These are phyloP conservation scores for Ictidomys tridecemlineatus DNA, from an alignment of 2,113 vertebrate genomes.

Conservation along the genomic window DNA sequence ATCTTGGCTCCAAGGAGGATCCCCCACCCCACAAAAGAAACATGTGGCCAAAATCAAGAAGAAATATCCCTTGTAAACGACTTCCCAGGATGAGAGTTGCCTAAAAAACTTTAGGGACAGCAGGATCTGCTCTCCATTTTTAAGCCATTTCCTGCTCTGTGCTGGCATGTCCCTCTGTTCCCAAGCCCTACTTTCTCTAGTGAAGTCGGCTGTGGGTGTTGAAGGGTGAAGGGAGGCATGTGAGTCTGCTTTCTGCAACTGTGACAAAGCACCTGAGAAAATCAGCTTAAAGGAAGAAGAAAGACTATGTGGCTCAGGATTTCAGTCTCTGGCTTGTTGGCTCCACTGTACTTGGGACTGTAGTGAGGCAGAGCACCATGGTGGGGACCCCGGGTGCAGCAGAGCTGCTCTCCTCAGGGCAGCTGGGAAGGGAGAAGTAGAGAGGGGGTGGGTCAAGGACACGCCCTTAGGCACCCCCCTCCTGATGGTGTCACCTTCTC, in stretches of 20 bases:
- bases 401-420: not conserved
- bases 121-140: not conserved
- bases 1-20: not conserved
- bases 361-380: no score
- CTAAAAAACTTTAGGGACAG: not conserved
- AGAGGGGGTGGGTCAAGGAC: not conserved
- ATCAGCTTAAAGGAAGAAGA: not conserved
- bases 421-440: not conserved
- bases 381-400: not conserved
- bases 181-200: not conserved
- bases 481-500: not conserved
- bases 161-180: not conserved
- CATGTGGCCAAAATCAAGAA: not conserved
- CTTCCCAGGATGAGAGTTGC: not conserved
- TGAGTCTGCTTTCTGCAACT: not conserved
- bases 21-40: no score
- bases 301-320: not conserved
- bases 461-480: not conserved
- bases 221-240: not conserved
- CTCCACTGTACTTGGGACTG: no score
- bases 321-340: not conserved
- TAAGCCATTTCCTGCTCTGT: not conserved
- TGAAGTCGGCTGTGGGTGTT: not conserved
- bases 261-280: not conserved
- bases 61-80: constrained; percentile 1